Base-by-base conservation (phyloP, 1,140 invertebrate genomes). In the Pogonognathellus flavescens region DNA sequence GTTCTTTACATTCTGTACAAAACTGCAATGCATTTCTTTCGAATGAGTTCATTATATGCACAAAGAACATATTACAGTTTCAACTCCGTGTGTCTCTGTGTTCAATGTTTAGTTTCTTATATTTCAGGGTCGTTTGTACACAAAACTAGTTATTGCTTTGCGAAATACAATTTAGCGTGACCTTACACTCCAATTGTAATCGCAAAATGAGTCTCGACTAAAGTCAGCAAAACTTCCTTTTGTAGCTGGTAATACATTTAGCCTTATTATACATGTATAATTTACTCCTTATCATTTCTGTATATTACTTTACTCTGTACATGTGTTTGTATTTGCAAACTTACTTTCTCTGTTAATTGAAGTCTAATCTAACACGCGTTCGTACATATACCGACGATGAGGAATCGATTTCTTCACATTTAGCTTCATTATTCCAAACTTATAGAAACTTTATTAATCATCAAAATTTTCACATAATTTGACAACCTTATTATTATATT, bases 151-250 rank as follows among this genome's bases (percentile, higher is more conserved):
- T 31, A 25, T 57, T 16, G 41, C 25, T 18, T 31, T 76, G 70
- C 9, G 16, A 49, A 76, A 50, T 50, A 76, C 70, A 66, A 66
- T 62, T 10, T 41, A 50, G 70, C 70, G 14, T 76, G 70, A 76
- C 70, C 70, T 76, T 76, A 76, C 70, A 76, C 70, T 76, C 49
- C 70, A 41, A 49, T 14, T 16, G n/a, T 1, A n/a, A 76, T 76
- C 41, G 70, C 49, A 76, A 76, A 76, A 76, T 31, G 41, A 6
- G n/a, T 49, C 14, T 10, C 62, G 62, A 25, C 22, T 41, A 57
- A 57, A 14, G 53, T n/a, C n/a, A 57, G 11, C 53, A 14, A n/a
- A 3, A 57, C 53, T 14, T 14, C 11, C 53, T 14, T 57, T 57
- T 2, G 53, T 14, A 16, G 18, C 59, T 4, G 8, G 18, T 49